Evolutionary conservation across 2,797 vertebrate species (phyloP).

Genomic region (Tiaroga cobitis): DNA sequence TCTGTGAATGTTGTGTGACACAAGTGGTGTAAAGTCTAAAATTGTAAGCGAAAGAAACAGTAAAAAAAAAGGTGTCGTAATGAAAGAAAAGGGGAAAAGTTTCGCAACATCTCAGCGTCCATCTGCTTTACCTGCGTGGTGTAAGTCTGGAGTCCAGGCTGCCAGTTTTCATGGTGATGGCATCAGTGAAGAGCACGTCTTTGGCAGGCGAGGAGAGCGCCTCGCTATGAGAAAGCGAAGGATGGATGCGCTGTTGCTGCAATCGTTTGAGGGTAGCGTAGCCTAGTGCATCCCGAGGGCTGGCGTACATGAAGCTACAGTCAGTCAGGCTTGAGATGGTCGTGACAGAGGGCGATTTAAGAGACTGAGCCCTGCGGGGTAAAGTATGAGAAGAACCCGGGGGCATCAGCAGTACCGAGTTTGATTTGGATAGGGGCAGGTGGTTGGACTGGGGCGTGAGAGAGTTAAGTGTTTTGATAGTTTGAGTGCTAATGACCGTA

Average conservation of each 20-base stretch:
- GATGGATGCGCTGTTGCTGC: conserved; percentile 97
- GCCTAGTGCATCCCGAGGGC: conserved; percentile 93
- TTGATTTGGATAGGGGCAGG: conserved; percentile 89
- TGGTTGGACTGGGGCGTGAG: conserved; percentile 87
- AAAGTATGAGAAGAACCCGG: conserved; percentile 96
- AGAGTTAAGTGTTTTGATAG: conserved; percentile 88
- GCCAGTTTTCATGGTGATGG: conserved; percentile 98
- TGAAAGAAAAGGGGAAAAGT: not conserved
- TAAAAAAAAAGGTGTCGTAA: not conserved
- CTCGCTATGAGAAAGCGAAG: conserved; percentile 95
- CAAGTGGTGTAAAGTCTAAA: not conserved
- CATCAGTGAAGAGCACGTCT: conserved; percentile 96
- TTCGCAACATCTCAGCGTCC: not conserved
- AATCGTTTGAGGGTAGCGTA: conserved; percentile 95
- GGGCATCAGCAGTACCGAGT: conserved; percentile 88
- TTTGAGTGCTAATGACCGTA: conserved; percentile 94
- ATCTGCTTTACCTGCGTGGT: conserved; percentile 86
- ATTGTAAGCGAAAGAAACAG: not conserved
- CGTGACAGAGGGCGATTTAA: conserved; percentile 92
- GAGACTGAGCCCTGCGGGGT: conserved; percentile 94
- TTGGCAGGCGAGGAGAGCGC: conserved; percentile 96
- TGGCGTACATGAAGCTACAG: conserved; percentile 95
- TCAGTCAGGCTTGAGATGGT: conserved; percentile 95
- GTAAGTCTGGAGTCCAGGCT: conserved; percentile 96
- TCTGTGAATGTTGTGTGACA: not conserved